Conservation (phyloP, 2,888 invertebrate species). For the Galeruca laticollis region DNA sequence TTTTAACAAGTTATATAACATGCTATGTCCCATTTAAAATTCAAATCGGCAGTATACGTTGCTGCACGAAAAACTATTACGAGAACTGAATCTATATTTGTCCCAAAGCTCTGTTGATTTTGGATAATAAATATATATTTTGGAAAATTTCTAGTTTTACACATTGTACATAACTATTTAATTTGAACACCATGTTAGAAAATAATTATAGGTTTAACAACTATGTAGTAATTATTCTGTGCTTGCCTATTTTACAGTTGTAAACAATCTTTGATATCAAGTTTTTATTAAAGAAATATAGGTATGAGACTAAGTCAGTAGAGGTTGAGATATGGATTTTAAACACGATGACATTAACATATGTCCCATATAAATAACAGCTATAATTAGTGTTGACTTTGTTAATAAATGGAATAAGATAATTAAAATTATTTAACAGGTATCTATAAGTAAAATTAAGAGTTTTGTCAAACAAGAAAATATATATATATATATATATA, state of each 20-base stretch:
- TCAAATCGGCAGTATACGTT: too few species aligned
- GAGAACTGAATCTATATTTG: too few species aligned
- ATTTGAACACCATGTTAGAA: background rate
- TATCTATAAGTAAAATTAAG: background rate
- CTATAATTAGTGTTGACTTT: conserved; percentile 9
- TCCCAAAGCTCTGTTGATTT: background rate
- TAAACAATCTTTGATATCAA: conserved; percentile 37
- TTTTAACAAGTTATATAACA: too few species aligned
- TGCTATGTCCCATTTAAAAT: too few species aligned
- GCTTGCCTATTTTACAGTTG: conserved; percentile 44
- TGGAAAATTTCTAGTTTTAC: background rate
- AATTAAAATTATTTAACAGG: background rate
- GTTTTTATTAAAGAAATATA: conserved; percentile 39
- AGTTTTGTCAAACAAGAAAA: background rate
- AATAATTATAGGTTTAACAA: conserved; percentile 3
- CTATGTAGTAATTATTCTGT: conserved; percentile 30
- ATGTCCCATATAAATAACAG: conserved; percentile 3
- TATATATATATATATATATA: too few species aligned
- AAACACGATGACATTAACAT: conserved; percentile 39
- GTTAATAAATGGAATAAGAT: background rate
- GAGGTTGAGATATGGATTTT: conserved; percentile 39
- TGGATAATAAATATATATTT: too few species aligned
- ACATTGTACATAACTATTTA: background rate
- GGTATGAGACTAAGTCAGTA: conserved; percentile 38
- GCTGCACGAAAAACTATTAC: too few species aligned